Evolutionary conservation across 2,797 vertebrate species (phyloP), one percentile per base, ranked within the genome.

Genomic region (Rhinichthys osculus): DNA sequence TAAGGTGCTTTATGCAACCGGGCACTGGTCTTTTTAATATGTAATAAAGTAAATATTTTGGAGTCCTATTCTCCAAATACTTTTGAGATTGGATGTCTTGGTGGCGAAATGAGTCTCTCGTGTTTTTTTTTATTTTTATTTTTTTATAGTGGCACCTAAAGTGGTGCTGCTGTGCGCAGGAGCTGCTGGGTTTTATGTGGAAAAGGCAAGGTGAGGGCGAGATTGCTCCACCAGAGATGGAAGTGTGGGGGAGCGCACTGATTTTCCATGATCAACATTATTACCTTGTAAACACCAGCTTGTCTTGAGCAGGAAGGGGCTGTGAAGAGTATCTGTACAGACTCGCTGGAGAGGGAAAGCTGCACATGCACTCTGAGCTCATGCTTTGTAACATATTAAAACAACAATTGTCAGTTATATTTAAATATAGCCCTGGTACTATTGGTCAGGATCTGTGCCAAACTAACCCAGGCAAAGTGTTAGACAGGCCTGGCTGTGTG

Each of bases 111-210:
- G 73, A 87, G 78, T 77, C 52, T 21, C 14, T 23, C 14, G 3
- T 6, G 40, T 11, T 44, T 1, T 44, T 44, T 44, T 0, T 16
- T 83, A 38, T 84, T 73, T 70, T 79, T 77, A 81, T 83, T 50
- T 84, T 73, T 70, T 79, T 77, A 81, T 72, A 81, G 76, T 52
- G 59, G 81, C 57, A 84, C 84, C 81, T 81, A 84, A 69, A 82
- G 78, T 17, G 35, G 57, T 27, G 57, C 9, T 54, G 78, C 84
- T 78, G 50, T 78, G 67, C 1, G 70, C 47, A 67, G 50, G 74
- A 87, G 50, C 69, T 79, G 83, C 69, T 44, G 66, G 54, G 27
- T 82, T 95, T 94, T 95, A 94, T 94, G 93, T 95, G 94, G 93
- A 95, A 95, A 95, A 94, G 87, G 77, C 85, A 88, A 93, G 88